phyloP scores from a whole-genome alignment of 2,797 vertebrate species.

The Poeciliopsis turneri region DNA sequence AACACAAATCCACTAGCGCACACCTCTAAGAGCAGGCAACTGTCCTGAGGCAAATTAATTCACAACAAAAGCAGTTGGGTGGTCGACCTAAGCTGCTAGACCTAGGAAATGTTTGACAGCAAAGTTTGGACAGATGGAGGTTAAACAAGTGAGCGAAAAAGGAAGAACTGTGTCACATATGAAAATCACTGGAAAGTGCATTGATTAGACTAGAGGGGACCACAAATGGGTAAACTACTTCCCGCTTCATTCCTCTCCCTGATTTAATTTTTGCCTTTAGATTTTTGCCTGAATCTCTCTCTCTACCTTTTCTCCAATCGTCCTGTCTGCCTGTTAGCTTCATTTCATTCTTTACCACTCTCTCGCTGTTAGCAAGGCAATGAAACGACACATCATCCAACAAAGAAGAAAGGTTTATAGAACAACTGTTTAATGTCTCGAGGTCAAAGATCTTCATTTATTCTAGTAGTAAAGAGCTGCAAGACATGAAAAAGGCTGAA shows the following conservation, averaged over 20 bases:
- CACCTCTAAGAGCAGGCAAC: not conserved
- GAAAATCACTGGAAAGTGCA: not conserved
- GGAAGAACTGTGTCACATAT: not conserved
- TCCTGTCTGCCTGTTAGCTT: not conserved
- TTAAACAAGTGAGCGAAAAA: not conserved
- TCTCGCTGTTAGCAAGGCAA: conserved; percentile 16
- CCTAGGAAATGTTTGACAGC: not conserved
- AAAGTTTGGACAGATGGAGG: not conserved
- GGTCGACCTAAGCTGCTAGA: not conserved
- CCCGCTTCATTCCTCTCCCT: not conserved
- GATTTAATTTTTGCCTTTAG: not conserved
- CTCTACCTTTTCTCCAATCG: not conserved
- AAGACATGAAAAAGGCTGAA: conserved; percentile 30
- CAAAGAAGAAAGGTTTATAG: conserved; percentile 16
- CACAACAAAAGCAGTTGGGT: not conserved
- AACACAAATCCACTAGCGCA: not conserved
- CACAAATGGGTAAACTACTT: not conserved
- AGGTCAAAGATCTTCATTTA: conserved; percentile 72
- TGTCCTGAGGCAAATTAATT: not conserved
- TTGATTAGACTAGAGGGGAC: not conserved
- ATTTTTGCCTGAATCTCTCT: not conserved
- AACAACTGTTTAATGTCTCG: conserved; percentile 61
- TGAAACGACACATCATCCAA: conserved; percentile 31
- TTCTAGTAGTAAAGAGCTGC: conserved; percentile 47
- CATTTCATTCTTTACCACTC: conserved; percentile 8